Evolutionary conservation across 2,113 vertebrate species (phyloP).

Genomic region (Podarcis cretensis): DNA sequence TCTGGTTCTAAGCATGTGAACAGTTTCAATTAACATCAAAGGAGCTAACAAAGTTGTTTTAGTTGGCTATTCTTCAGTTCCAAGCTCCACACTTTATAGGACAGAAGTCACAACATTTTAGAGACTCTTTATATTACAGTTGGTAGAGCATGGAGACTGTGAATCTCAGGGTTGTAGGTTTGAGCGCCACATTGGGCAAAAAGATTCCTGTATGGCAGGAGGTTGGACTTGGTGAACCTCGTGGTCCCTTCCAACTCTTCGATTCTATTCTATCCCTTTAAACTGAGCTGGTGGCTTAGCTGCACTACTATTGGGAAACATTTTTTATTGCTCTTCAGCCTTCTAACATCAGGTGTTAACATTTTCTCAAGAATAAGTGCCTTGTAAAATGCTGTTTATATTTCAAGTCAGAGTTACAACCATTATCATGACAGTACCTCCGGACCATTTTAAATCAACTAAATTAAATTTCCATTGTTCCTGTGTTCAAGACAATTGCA

Average conservation of each 20-base stretch:
- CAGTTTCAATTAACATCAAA: not conserved
- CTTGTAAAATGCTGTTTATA: not conserved
- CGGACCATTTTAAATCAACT: not conserved
- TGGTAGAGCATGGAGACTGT: too few species aligned
- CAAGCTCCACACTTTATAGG: not conserved
- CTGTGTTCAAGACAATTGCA: too few species aligned
- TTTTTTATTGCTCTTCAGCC: not conserved
- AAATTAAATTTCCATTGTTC: not conserved
- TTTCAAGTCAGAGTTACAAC: not conserved
- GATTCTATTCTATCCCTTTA: not conserved
- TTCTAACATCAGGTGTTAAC: not conserved
- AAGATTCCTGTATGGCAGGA: too few species aligned
- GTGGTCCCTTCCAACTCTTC: too few species aligned
- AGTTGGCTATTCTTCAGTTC: not conserved
- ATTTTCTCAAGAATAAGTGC: not conserved
- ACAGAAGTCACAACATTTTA: not conserved
- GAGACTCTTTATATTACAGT: not conserved
- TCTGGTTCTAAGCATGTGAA: not conserved
- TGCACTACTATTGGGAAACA: slow-evolving; percentile 3
- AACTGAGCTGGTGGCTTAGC: not conserved
- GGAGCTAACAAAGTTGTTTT: not conserved
- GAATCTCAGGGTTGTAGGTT: too few species aligned
- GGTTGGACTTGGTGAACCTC: too few species aligned
- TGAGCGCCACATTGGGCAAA: too few species aligned
- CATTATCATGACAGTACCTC: not conserved